phyloP scores from a whole-genome alignment of 2,113 vertebrate genomes.

The Abramis brama region DNA sequence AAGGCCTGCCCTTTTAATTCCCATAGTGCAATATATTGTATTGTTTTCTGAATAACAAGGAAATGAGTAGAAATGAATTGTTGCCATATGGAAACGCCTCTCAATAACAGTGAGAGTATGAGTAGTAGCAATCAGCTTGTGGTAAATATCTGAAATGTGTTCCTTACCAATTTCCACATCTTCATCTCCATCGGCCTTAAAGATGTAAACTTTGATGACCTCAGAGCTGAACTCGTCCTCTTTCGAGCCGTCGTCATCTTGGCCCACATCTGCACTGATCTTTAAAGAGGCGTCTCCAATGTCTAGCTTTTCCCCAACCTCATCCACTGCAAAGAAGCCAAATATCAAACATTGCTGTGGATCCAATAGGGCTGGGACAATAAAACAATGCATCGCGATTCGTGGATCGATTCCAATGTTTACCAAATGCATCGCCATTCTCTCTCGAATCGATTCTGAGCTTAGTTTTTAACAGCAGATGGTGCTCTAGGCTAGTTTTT shows the following conservation, averaged over 20 bases:
- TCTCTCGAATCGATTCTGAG: no score
- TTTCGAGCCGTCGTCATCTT: constrained; percentile 88
- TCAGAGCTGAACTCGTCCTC: constrained; percentile 92
- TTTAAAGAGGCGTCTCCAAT: constrained; percentile 92
- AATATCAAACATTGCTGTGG: constrained; percentile 18
- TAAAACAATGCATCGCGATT: no score
- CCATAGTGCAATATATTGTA: no score
- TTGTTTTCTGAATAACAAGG: no score
- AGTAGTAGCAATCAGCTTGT: not conserved
- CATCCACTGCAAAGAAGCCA: constrained; percentile 85
- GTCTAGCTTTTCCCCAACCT: constrained; percentile 96
- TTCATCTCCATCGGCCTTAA: constrained; percentile 98
- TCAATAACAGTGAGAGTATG: not conserved
- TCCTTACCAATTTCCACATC: constrained; percentile 94
- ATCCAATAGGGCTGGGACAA: not conserved
- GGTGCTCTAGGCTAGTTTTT: no score
- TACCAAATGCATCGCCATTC: no score
- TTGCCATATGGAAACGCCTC: no score
- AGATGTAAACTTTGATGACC: constrained; percentile 99
- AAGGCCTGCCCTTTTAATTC: no score
- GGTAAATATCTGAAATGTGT: not conserved
- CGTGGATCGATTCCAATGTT: no score
- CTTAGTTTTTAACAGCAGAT: no score
- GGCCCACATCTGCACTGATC: constrained; percentile 88
- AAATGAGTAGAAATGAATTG: no score